Evolutionary conservation across 2,888 invertebrate genomes (phyloP).

Genomic region (Tenthredo amoena): DNA sequence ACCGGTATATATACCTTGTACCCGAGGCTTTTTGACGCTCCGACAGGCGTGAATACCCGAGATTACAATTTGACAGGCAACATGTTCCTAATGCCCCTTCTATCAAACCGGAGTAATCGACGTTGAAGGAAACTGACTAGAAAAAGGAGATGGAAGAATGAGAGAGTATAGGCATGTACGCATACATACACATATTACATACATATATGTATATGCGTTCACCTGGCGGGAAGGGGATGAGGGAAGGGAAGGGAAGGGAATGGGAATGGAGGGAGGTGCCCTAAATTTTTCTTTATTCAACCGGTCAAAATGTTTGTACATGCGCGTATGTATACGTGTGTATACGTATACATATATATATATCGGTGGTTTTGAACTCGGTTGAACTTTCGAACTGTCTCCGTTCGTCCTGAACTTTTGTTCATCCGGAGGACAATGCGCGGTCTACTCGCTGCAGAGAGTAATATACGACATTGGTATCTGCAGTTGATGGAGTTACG

Average conservation of each 20-base stretch:
- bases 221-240: not conserved
- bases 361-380: slow-evolving; percentile 66
- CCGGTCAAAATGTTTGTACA: slow-evolving; percentile 17
- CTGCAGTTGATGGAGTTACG: slow-evolving; percentile 60
- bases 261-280: not conserved
- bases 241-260: not conserved
- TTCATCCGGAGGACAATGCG: not conserved
- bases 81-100: slow-evolving; percentile 46
- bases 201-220: not conserved
- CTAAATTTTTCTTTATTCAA: not conserved
- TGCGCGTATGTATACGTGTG: not conserved
- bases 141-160: slow-evolving; percentile 3
- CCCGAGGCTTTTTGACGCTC: slow-evolving; percentile 27
- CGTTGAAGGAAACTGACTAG: slow-evolving; percentile 24
- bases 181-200: too few species aligned
- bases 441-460: not conserved
- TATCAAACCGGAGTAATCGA: slow-evolving; percentile 10
- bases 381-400: slow-evolving; percentile 70
- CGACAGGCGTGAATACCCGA: slow-evolving; percentile 43
- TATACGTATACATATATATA: not conserved
- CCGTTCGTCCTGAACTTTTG: slow-evolving; percentile 48
- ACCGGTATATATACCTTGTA: not conserved
- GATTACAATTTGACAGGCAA: slow-evolving; percentile 48
- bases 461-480: slow-evolving; percentile 24
- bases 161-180: not conserved